These are phyloP conservation scores for Anoplius nigerrimus DNA, from an alignment of 2,888 invertebrate genomes.

Conservation along the genomic window DNA sequence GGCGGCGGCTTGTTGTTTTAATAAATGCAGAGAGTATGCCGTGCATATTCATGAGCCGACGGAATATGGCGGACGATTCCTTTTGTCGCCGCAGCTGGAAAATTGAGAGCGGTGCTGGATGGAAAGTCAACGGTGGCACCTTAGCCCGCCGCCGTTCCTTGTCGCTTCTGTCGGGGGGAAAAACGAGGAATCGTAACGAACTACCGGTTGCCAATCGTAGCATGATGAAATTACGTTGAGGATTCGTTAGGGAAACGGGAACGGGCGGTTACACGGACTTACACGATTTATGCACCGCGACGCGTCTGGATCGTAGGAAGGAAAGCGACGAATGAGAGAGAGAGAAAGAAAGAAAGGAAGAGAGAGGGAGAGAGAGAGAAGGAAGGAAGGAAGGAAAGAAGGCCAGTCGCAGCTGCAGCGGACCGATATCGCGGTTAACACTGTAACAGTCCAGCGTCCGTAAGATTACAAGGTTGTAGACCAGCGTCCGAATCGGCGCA, in stretches of 20 bases:
- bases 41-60: slow-evolving; percentile 67
- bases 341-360: slow-evolving; percentile 13
- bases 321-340: slow-evolving; percentile 14
- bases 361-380: neutral
- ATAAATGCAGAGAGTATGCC: slow-evolving; percentile 68
- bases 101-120: slow-evolving; percentile 17
- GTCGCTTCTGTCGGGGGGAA: neutral
- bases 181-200: neutral
- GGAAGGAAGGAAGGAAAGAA: no score
- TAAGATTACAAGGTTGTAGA: no score
- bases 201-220: neutral
- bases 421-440: no score
- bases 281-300: no score
- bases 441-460: no score
- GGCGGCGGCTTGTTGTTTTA: slow-evolving; percentile 62
- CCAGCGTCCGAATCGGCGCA: no score
- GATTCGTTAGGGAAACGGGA: neutral
- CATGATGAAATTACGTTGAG: neutral
- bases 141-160: no score
- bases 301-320: slow-evolving; percentile 19
- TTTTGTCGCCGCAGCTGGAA: slow-evolving; percentile 60
- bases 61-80: slow-evolving; percentile 60
- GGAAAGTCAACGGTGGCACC: no score
- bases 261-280: slow-evolving; percentile 33
- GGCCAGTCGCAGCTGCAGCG: neutral